Percentiles rank a stretch among this genome's conserved stretches.
phyloP scores from a whole-genome alignment of 2,888 invertebrate genomes.

The Latheticus oryzae region DNA sequence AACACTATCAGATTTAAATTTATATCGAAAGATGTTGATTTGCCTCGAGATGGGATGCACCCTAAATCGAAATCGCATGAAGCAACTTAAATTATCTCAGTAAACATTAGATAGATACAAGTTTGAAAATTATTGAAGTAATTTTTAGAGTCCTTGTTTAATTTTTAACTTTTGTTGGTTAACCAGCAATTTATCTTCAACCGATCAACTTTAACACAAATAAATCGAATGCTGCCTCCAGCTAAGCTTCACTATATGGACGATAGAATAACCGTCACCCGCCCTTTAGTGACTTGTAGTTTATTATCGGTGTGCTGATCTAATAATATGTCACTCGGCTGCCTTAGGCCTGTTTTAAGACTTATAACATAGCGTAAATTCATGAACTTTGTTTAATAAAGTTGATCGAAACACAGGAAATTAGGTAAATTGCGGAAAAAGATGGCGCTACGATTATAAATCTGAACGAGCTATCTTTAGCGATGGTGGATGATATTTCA shows the following conservation, averaged over 20 bases:
- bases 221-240: constrained; percentile 33
- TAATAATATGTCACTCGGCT: constrained; percentile 40
- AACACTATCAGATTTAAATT: no score
- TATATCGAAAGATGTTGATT: no score
- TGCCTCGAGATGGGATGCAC: no score
- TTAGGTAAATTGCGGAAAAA: constrained; percentile 13
- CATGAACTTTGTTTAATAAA: constrained; percentile 14
- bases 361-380: constrained; percentile 26
- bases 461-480: no score
- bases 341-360: constrained; percentile 25
- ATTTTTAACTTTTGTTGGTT: no score
- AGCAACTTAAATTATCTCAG: no score
- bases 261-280: constrained; percentile 32
- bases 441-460: no score
- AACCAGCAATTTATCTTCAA: constrained; percentile 26
- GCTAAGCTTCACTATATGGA: constrained; percentile 33
- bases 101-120: no score
- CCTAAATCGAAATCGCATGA: no score
- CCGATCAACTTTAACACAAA: constrained; percentile 23
- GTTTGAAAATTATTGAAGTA: no score
- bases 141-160: no score
- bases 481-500: no score
- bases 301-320: constrained; percentile 45
- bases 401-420: constrained; percentile 13
- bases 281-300: constrained; percentile 39